Base-by-base conservation (phyloP, 1,140 invertebrate genomes). In the Heliconius nattereri region DNA sequence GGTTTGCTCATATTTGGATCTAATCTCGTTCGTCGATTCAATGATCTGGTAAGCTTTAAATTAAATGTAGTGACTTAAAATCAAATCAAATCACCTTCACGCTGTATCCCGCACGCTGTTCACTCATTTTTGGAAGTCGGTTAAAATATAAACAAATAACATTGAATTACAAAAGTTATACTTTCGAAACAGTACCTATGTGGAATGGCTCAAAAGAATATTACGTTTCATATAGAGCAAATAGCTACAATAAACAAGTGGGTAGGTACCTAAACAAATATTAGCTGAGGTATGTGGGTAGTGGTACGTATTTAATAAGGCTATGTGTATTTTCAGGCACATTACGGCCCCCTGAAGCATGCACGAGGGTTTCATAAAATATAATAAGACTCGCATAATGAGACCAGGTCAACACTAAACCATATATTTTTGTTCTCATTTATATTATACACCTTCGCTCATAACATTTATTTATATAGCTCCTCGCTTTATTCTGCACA, bases 321-420 rank as follows among this genome's bases (percentile, higher is more conserved):
- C 87, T 88, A 81, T 85, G 84, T 86, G 84, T 87, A 84, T 84
- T 86, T 86, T 81, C 81, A 76, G 81, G 82, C 85, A 85, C 88
- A 87, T 90, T 86, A 89, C 87, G 73, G 85, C 83, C 83, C 85
- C 86, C 84, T 85, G 81, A 86, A 85, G 88, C 85, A 85, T 88
- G 85, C 86, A 87, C 81, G 86, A 87, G 86, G 79, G 86, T 83
- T 84, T 88, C 87, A 88, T 92, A 91, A 92, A 91, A 91, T 92
- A 92, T 92, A 92, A 92, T 91, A 91, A 92, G 90, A 90, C 86
- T 86, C 79, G 81, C 81, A 83, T 81, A 86, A 85, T 86, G 87
- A 86, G 88, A 90, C 83, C 85, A 78, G 85, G 87, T 86, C 85
- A 86, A 85, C 83, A 72, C 79, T 81, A 80, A 32, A 75, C 16